Base-by-base conservation (phyloP, 2,113 vertebrate species). In the Trogon surrucura region DNA sequence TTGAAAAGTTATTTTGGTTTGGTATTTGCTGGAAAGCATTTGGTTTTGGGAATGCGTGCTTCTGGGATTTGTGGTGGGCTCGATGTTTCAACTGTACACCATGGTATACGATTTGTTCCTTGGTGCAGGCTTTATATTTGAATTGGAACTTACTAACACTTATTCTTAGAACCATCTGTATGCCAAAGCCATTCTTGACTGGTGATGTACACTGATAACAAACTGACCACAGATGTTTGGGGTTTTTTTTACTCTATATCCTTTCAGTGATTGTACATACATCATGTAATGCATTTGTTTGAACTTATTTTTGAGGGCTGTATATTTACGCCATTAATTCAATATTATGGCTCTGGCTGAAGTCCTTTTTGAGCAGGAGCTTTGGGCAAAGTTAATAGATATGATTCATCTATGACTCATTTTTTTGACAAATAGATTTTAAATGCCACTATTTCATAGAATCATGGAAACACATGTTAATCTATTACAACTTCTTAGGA, bases 1-100 rank as follows among this genome's bases (percentile, higher is more conserved):
- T 67, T 96, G 91, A 94, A 97, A 98, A 96, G 82, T 51, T 95
- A 95, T 96, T 98, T 97, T 96, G 95, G 81, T 95, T 97, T 96
- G 82, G 80, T 95, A 97, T 97, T 96, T 91, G 78, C 38, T 97
- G 93, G 94, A 97, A 95, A 96, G 77, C 53, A 69, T 93, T 98
- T 91, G 79, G 94, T 41, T 86, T 92, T 44, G 85, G 69, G 80
- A 93, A 97, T 91, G 72, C 83, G 60, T 93, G 72, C 79, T 90
- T 95, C 89, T 92, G 95, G 93, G 89, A 95, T 92, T 97, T 97
- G 96, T 85, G 91, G 84, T 87, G 79, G 86, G 19, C 95, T 93
- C 75, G 11, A 96, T 93, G 90, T 91, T 94, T 91, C 93, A 95
- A 84, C 73, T 94, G n/a, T 94, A 62, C 20, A 91, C 16, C 62